A percentile compares a stretch with the other conserved stretches of the same genome.
Conservation (phyloP, 2,113 vertebrate genomes). For the Macrotis lagotis region DNA sequence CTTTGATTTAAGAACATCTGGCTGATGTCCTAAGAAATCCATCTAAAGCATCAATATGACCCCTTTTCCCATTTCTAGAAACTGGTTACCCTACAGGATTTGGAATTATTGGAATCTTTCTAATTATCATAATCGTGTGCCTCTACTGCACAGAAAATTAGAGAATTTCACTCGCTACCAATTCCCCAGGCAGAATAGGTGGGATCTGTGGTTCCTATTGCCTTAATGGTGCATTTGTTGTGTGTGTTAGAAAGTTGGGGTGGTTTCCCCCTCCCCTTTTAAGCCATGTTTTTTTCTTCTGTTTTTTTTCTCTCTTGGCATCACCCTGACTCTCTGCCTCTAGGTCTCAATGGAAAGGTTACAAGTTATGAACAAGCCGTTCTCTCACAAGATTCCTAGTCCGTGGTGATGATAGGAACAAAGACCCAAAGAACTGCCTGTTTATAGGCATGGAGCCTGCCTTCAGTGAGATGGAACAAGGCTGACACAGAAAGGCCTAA, state of each 20-base stretch:
- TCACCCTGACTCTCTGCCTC: not conserved
- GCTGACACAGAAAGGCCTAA: not conserved
- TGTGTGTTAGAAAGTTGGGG: not conserved
- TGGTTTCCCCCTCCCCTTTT: not conserved
- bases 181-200: slow-evolving; percentile 27
- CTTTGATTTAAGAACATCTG: slow-evolving; percentile 28
- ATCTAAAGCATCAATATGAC: slow-evolving; percentile 19
- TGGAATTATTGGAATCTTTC: slow-evolving; percentile 60
- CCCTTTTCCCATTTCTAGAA: slow-evolving; percentile 39
- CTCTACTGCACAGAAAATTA: slow-evolving; percentile 48
- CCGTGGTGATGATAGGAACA: slow-evolving; percentile 20
- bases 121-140: slow-evolving; percentile 46
- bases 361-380: not conserved
- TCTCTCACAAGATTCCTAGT: slow-evolving; percentile 3
- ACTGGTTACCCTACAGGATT: not conserved
- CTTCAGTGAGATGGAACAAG: not conserved
- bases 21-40: slow-evolving; percentile 37
- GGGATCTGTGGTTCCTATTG: slow-evolving; percentile 53
- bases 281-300: slow-evolving; percentile 32
- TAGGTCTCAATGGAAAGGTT: slow-evolving; percentile 33
- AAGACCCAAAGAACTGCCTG: not conserved
- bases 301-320: slow-evolving; percentile 14
- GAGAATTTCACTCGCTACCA: slow-evolving; percentile 46
- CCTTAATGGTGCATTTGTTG: slow-evolving; percentile 33
- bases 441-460: not conserved